Conservation (phyloP, 2,113 vertebrate genomes). For the Chionomys nivalis region DNA sequence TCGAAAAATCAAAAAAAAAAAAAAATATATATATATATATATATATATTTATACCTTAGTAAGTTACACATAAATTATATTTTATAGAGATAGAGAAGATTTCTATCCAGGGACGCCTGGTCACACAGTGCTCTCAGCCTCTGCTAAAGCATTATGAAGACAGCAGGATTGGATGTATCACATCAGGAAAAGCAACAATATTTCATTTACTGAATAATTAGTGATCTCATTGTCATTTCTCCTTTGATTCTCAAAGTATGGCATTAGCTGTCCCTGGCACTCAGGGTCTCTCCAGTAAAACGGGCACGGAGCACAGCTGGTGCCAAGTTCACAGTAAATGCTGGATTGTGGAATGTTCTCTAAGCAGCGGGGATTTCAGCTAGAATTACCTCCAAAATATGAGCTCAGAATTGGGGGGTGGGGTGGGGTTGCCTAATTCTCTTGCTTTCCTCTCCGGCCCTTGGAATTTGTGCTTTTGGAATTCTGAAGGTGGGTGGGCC, state of each 20-base stretch:
- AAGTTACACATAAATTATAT: not conserved
- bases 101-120: not conserved
- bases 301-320: not conserved
- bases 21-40: not conserved
- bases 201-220: constrained; percentile 60
- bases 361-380: not conserved
- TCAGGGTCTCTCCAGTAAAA: not conserved
- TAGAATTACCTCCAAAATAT: not conserved
- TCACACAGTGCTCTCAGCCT: not conserved
- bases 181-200: not conserved
- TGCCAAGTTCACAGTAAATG: constrained; percentile 1
- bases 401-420: not conserved
- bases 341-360: not conserved
- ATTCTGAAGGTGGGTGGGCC: not conserved
- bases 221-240: constrained; percentile 40
- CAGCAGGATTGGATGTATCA: not conserved
- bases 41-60: not conserved
- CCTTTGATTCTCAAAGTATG: constrained; percentile 38
- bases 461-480: not conserved
- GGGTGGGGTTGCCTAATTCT: not conserved
- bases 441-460: not conserved
- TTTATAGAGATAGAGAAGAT: not conserved
- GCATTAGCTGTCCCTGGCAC: not conserved
- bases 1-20: too few species aligned
- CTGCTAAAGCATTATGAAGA: not conserved